Evolutionary conservation across 1,140 invertebrate genomes (phyloP), one percentile per base, ranked within the genome.

Genomic region (Stegodyphus mimosarum): DNA sequence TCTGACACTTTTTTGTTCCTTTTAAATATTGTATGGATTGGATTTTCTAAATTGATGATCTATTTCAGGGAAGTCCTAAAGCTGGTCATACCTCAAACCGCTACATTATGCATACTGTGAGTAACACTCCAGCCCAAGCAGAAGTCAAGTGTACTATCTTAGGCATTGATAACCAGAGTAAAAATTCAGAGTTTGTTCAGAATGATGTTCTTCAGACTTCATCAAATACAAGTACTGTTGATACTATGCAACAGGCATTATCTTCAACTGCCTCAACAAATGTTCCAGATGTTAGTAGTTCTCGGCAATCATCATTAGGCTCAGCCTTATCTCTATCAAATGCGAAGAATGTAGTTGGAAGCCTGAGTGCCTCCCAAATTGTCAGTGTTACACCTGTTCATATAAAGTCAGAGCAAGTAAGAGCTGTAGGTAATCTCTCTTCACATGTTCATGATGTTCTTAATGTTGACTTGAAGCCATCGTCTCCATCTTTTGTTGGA

Each of bases 341-440:
- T 66, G 33, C 87, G 11, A 88, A 88, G 66, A 83, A 73, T 70
- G 76, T 86, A n/a, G 64, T 88, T 50, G 87, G 87, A 15, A 88
- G 86, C 73, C 53, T 87, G 11, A 87, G 71, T 83, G 87, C 80
- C 11, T 71, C 87, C 75, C 87, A 88, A n/a, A 87, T 88, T 70
- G 86, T 88, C n/a, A 84, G 86, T 79, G 87, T 87, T 64, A 83
- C 85, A 49, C 86, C 86, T 13, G 18, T 87, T 48, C 70, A 79
- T 64, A 60, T 78, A 10, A 77, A 64, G 15, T n/a, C 50, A 18
- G 86, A 87, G n/a, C 86, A 81, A 70, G 10, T 60, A 10, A 33
- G 48, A 33, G 5, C 71, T 60, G 15, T 76, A 17, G 48, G 17
- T n/a, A 63, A 17, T 77, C 17, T 77, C 48, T 60, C 83, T 15